Conservation (phyloP, 2,888 invertebrate species). For the Nezara viridula region DNA sequence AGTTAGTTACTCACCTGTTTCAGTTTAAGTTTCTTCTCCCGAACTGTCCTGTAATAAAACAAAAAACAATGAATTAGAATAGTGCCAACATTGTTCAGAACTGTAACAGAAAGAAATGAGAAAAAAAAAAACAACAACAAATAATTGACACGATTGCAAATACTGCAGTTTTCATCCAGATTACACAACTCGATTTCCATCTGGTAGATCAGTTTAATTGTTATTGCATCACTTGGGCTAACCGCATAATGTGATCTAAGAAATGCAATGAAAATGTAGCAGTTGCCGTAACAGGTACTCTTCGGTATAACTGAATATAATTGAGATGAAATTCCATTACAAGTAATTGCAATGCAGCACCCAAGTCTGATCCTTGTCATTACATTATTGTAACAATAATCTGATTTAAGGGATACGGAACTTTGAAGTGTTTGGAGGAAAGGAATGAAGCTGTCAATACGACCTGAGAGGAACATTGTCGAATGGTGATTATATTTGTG, state of each 20-base stretch:
- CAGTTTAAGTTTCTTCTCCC: conserved; percentile 42
- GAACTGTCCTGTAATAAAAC: conserved; percentile 14
- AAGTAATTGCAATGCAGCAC: background rate
- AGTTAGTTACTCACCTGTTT: conserved; percentile 1
- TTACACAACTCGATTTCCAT: conserved; percentile 17
- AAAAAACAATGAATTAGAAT: conserved; percentile 9
- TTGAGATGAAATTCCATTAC: background rate
- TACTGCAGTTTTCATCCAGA: conserved; percentile 23
- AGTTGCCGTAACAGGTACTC: background rate
- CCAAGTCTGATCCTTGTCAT: background rate
- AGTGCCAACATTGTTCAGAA: background rate
- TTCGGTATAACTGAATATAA: background rate
- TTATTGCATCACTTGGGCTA: background rate
- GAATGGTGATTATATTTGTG: background rate
- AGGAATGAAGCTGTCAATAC: background rate
- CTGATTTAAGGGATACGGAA: background rate
- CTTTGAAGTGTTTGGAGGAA: background rate
- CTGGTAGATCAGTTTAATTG: conserved; percentile 6
- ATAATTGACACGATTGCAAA: conserved; percentile 8
- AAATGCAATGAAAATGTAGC: conserved; percentile 22
- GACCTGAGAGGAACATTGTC: background rate
- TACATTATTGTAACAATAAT: background rate
- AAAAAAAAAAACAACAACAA: background rate
- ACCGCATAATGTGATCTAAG: conserved; percentile 18
- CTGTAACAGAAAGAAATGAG: background rate